Evolutionary conservation across 2,888 invertebrate genomes (phyloP), one percentile per base, ranked within the genome.

Genomic region (Lapara coniferarum): DNA sequence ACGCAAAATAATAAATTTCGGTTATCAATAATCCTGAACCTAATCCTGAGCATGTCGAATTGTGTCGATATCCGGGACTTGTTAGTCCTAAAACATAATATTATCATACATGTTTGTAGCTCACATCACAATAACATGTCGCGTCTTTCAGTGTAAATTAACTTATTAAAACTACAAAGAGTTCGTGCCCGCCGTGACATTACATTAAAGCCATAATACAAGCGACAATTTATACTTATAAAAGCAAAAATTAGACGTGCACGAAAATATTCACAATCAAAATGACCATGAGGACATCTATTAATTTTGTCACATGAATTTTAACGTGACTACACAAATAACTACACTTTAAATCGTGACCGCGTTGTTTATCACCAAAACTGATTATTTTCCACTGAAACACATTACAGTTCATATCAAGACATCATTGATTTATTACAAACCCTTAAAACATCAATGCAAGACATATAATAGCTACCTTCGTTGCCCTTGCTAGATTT

Each of bases 111-210:
- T 58, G 16, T 80, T 76, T 72, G 69, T 67, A 19, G 10, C 70
- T 69, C 71, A 66, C 70, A 74, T 68, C 71, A 73, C 72, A 78
- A 77, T 75, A 78, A 72, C 63, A 72, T 72, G 77, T 74, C 78
- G 70, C 71, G 76, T 73, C 71, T 73, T 57, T 73, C 74, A 71
- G 73, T 80, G 79, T 80, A 80, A 86, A 85, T 83, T 81, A 82
- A 81, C 79, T 84, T 81, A 84, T 86, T 85, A 82, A 75, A 73
- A 77, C 74, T 81, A 85, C 85, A 86, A 86, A 83, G 82, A 80
- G 78, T 80, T 88, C 88, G 88, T 89, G 89, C 74, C 70, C 74
- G 78, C 74, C 82, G 85, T 85, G 89, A 81, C 85, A 83, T 84
- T 85, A 81, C 82, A 77, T 77, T 74, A 73, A 75, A 74, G 73